These are phyloP conservation scores for Antheraea yamamai DNA, from an alignment of 2,888 invertebrate species.

Conservation along the genomic window DNA sequence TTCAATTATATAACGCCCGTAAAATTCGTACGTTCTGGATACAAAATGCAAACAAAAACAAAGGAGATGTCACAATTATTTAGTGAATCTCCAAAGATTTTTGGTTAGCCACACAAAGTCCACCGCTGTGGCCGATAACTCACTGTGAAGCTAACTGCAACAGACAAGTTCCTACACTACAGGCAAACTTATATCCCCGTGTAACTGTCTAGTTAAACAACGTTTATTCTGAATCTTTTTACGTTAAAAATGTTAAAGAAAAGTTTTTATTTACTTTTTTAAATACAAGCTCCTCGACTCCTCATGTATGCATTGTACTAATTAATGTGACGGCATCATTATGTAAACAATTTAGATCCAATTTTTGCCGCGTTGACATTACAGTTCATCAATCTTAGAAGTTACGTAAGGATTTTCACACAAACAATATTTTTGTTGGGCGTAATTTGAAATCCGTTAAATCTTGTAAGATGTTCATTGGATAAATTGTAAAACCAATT, in stretches of 20 bases:
- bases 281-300: no score
- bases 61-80: background rate
- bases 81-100: constrained; percentile 7
- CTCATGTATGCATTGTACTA: no score
- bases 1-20: background rate
- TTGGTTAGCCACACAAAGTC: constrained; percentile 10
- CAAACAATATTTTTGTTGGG: no score
- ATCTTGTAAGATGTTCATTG: no score
- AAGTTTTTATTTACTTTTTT: no score
- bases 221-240: background rate
- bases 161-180: constrained; percentile 1
- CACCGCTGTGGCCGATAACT: background rate
- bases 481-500: no score
- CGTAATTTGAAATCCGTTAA: no score
- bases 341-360: no score
- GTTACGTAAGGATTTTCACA: no score
- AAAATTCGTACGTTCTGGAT: background rate
- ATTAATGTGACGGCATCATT: no score
- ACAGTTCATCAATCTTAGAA: no score
- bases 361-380: no score
- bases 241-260: background rate
- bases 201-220: background rate
- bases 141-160: constrained; percentile 13
- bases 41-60: background rate
- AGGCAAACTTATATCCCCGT: background rate